Base-by-base conservation (phyloP, 2,888 invertebrate genomes). In the Andrena praecox region DNA sequence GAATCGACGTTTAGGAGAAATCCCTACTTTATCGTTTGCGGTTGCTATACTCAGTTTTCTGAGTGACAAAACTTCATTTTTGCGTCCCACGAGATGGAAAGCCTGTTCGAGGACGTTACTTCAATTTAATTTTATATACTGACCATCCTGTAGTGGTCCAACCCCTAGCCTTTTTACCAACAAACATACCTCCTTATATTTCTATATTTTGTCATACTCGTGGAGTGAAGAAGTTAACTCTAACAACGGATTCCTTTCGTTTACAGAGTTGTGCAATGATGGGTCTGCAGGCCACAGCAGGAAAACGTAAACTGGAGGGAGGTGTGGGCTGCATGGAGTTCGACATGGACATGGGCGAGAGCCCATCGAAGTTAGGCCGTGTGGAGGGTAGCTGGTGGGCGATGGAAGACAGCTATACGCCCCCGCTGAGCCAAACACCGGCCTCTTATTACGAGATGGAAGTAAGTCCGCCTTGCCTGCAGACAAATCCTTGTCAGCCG, bases 271-370 rank as follows among this genome's bases (percentile, higher is more conserved):
- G 95, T 96, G 96, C 96, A 95, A 96, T 96, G 95, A 96, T 96
- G 96, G 96, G 96, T 96, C 95, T 96, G 95, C 96, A 96, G 95
- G 96, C 96, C 93, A 96, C 96, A 94, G 95, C 96, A 94, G 96
- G 96, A 92, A 96, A 96, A 96, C 95, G 96, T 94, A 95, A 96
- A 95, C 95, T 95, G 93, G 95, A 96, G 94, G 93, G 94, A 85
- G 93, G 93, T 90, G 93, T 93, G 88, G 93, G 93, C 90, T 93
- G 93, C 94, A 94, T 93, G 94, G 94, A 92, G 89, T 94, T 92
- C 93, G 92, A 95, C 93, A 93, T 95, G 95, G 94, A 94, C 92
- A 91, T 95, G 94, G 93, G 95, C 95, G 90, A 96, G 95, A 94
- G 95, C 94, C 93, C 95, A 94, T 92, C 95, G 94, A 94, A 96